Percentiles rank a stretch among this genome's conserved stretches.
Evolutionary conservation across 2,113 vertebrate species (phyloP).

Genomic region (Toxostoma redivivum): DNA sequence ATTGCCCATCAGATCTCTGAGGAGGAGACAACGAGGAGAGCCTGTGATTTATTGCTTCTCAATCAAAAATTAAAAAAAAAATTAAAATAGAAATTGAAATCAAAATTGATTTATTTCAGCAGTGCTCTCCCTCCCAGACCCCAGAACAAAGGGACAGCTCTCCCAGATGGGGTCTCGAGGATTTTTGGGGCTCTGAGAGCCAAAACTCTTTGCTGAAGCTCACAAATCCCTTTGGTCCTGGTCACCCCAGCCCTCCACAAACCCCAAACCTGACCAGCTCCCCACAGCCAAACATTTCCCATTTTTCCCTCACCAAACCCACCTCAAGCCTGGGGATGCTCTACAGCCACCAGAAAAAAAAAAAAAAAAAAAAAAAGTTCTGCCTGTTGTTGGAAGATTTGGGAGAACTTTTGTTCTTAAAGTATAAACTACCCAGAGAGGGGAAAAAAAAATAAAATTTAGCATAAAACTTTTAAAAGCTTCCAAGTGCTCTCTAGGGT

Average conservation of each 20-base stretch:
- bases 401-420: constrained; percentile 58
- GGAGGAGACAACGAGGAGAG: background rate
- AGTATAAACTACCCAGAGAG: constrained; percentile 34
- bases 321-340: background rate
- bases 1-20: background rate
- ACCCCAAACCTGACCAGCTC: background rate
- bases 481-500: constrained; percentile 74
- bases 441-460: constrained; percentile 12
- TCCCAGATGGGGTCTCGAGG: rapidly evolving
- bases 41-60: background rate
- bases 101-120: background rate
- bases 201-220: background rate
- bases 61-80: too few relatives aligned
- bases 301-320: background rate
- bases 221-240: background rate
- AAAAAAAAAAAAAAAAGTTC: background rate
- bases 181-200: background rate
- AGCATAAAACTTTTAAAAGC: constrained; percentile 74
- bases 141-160: background rate
- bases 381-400: background rate
- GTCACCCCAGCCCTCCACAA: background rate
- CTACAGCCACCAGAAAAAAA: background rate
- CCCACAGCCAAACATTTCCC: background rate
- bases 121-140: background rate
- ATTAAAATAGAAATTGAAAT: too few relatives aligned